Base-by-base conservation (phyloP, 2,797 vertebrate species). In the Discoglossus pictus region DNA sequence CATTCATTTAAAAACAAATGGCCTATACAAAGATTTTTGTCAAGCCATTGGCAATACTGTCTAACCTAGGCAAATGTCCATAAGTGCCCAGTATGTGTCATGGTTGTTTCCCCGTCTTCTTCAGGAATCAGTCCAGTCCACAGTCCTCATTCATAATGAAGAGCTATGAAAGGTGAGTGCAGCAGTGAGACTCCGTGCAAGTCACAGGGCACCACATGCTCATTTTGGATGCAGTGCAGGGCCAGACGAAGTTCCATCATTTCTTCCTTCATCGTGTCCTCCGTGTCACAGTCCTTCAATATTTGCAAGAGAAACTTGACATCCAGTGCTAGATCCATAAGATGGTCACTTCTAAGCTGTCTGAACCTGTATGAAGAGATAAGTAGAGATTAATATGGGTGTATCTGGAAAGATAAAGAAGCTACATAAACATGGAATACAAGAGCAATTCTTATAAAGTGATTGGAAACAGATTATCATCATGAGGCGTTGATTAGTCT, bases 91-190 rank as follows among this genome's bases (percentile, higher is more conserved):
- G 3, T 10, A 12, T 11, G 31, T n/a, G 40, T 9, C 24, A 44
- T 24, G 24, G 9, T 15, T 31, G 15, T 2, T 39, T 18, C 16
- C 11, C 17, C 5, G 43, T n/a, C 11, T 2, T 27, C 21, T 21
- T 31, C 27, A 4, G n/a, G n/a, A n/a, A n/a, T n/a, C n/a, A n/a
- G 27, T 31, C 11, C 17, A 10, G 38, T 35, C 56, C 76, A 75
- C 66, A 34, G 17, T 21, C 21, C 39, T 82, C 76, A 88, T 78
- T 76, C 78, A 74, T 89, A 86, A 25, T 86, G 86, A 38, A 92
- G 61, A 36, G 85, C 79, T 18, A 92, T 79, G 75, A 93, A 93
- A 4, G 91, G 91, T 5, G 83, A 61, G 27, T 90, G 87, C 25
- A 76, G 72, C 6, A 91, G 79, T 16, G 72, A 78, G 6, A 91